Conservation (phyloP, 1,140 invertebrate genomes). For the Onthophagus taurus region DNA sequence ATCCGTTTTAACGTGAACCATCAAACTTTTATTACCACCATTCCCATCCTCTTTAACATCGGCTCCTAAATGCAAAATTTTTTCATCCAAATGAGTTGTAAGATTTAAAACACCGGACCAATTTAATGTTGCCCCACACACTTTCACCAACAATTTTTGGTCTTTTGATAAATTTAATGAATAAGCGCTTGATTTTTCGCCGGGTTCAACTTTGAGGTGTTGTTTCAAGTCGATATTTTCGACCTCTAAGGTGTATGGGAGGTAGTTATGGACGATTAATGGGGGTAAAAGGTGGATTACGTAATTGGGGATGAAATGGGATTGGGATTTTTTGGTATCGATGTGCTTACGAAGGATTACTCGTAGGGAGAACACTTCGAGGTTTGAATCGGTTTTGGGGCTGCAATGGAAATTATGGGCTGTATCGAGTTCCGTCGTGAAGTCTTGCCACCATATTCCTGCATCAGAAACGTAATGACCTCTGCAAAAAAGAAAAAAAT, state of each 20-base stretch:
- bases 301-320: conserved; percentile 59
- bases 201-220: conserved; percentile 52
- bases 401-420: conserved; percentile 53
- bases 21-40: conserved; percentile 53
- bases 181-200: conserved; percentile 59
- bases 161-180: conserved; percentile 50
- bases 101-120: conserved; percentile 64
- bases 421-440: conserved; percentile 51
- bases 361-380: conserved; percentile 53
- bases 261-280: conserved; percentile 62
- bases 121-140: conserved; percentile 57
- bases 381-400: conserved; percentile 44
- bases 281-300: conserved; percentile 61
- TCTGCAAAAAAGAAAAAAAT: conserved; percentile 31
- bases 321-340: conserved; percentile 34
- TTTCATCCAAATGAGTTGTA: conserved; percentile 57
- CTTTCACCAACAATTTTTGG: conserved; percentile 51
- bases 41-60: conserved; percentile 57
- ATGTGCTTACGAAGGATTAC: conserved; percentile 38
- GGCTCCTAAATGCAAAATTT: conserved; percentile 55
- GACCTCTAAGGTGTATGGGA: conserved; percentile 60
- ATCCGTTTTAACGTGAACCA: conserved; percentile 55
- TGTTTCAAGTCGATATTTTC: conserved; percentile 33
- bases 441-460: conserved; percentile 73
- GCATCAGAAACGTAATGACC: conserved; percentile 59